Evolutionary conservation across 2,113 vertebrate genomes (phyloP), one percentile per base, ranked within the genome.

Genomic region (Rana temporaria): DNA sequence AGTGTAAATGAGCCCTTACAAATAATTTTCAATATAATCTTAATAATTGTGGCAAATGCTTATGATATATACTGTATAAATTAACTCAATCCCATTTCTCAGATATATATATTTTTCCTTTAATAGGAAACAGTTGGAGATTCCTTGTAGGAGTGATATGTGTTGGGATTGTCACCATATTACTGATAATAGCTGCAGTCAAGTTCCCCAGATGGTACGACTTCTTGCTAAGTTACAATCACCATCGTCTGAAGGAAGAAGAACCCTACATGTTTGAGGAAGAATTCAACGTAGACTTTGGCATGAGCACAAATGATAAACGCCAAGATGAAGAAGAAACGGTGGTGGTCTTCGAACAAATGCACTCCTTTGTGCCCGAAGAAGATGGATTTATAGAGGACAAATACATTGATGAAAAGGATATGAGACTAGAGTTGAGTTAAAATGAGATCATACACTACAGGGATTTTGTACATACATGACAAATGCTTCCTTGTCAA

Each of bases 311-410:
- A 30, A 84, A 90, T 94, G 87, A 84, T 74, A 77, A 72, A 71
- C 85, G 87, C 0, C 84, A 88, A 6, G 84, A 90, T 19, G 89
- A 93, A 8, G 86, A 90, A 1, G 71, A 82, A 12, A 42, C 77
- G 63, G 62, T 79, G 68, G 83, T 87, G 79, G 86, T 86, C 85
- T 92, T 90, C 89, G 88, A 93, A 85, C 89, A 91, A 90, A 84
- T 84, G 42, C 86, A 88, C 60, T 79, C 79, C 82, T 87, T 89
- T 86, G 75, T 65, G 19, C 84, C 90, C 19, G 93, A 90, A 2
- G 95, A 97, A 16, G 96, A 96, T 79, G 94, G 90, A 56, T 97
- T 94, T 88, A 96, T 95, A 90, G 97, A 98, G 87, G 96, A 98
- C 75, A 94, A 94, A 32, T 97, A 97, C 56, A 95, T 95, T 84